Conservation (phyloP, 2,113 vertebrate species). For the Emydura subglobosa region DNA sequence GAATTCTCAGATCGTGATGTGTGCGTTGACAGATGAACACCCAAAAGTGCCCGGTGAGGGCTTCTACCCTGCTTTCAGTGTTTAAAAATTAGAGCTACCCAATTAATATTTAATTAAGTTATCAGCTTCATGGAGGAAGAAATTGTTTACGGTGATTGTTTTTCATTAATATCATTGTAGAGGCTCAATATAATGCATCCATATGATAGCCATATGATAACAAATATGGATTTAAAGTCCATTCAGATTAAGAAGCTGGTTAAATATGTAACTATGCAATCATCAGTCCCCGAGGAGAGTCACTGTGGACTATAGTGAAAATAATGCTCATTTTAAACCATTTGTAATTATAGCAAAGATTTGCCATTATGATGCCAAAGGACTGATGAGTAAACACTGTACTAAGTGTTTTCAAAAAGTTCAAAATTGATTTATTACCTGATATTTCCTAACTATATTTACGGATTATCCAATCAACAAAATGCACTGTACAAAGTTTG, state of each 20-base stretch:
- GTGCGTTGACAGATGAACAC: not conserved
- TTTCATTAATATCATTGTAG: not conserved
- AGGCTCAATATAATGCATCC: not conserved
- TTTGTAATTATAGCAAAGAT: conserved; percentile 1
- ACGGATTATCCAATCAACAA: not conserved
- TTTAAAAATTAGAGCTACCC: not conserved
- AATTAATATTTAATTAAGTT: not conserved
- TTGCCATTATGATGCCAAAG: conserved; percentile 1
- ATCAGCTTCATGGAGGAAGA: not conserved
- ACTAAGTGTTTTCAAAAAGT: conserved; percentile 28
- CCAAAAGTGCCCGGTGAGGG: not conserved
- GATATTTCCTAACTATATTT: conserved; percentile 17
- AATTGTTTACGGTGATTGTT: not conserved
- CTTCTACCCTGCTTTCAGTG: not conserved
- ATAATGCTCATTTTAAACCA: conserved; percentile 25
- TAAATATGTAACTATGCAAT: not conserved
- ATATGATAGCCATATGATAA: not conserved
- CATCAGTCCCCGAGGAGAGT: not conserved
- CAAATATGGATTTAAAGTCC: not conserved
- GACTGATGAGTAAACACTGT: not conserved
- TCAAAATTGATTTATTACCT: not conserved
- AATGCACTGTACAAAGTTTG: not conserved
- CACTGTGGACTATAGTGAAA: conserved; percentile 12
- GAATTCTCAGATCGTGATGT: not conserved
- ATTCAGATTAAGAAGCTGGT: not conserved